These are phyloP conservation scores for Hydroisotoma schaefferi DNA, from an alignment of 2,888 invertebrate genomes.

Conservation along the genomic window DNA sequence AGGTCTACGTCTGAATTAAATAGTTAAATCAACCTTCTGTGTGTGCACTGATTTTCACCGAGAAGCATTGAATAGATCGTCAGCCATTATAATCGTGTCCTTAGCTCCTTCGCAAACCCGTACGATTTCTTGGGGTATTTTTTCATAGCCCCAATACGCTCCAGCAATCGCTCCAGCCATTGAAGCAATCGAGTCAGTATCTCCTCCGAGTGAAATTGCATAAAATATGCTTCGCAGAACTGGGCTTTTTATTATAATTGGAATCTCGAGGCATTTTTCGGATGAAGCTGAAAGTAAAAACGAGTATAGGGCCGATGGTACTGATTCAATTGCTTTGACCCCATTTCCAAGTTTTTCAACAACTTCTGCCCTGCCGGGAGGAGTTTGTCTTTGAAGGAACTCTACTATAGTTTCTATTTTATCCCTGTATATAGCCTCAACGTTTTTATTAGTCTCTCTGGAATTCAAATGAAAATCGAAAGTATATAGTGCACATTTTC, in stretches of 20 bases:
- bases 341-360: constrained; percentile 60
- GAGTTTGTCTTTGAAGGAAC: constrained; percentile 31
- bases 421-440: constrained; percentile 23
- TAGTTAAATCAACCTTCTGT: background rate
- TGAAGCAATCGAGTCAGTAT: constrained; percentile 71
- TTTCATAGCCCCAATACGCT: constrained; percentile 62
- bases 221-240: constrained; percentile 65
- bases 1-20: too few relatives aligned
- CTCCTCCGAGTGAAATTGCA: constrained; percentile 69
- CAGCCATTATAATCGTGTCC: constrained; percentile 58
- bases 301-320: constrained; percentile 68
- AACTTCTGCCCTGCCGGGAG: constrained; percentile 52
- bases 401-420: constrained; percentile 32
- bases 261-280: constrained; percentile 29
- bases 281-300: constrained; percentile 55
- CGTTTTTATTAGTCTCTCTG: background rate
- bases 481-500: background rate
- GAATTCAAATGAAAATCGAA: background rate
- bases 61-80: constrained; percentile 53
- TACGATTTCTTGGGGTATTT: constrained; percentile 56
- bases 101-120: constrained; percentile 62
- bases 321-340: constrained; percentile 64
- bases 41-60: background rate
- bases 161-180: constrained; percentile 71
- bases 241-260: constrained; percentile 57